phyloP scores from a whole-genome alignment of 2,797 vertebrate genomes.

The Bufotes viridis region DNA sequence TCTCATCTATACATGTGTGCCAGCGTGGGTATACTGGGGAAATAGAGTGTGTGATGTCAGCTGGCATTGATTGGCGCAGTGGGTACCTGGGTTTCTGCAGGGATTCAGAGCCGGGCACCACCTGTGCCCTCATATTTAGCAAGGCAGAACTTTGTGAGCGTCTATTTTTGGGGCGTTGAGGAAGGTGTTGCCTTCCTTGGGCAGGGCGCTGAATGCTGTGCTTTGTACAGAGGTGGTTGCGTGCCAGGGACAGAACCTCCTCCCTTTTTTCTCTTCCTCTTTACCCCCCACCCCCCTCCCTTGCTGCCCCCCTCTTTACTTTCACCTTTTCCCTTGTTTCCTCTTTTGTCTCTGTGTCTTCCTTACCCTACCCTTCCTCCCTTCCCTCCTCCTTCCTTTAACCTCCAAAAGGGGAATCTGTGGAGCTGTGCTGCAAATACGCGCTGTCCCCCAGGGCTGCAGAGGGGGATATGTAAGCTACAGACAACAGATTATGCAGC shows the following conservation, averaged over 20 bases:
- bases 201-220: slow-evolving; percentile 16
- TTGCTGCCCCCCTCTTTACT: slow-evolving; percentile 15
- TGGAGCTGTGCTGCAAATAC: slow-evolving; percentile 91
- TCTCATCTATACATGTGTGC: not conserved
- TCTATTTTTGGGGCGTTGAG: slow-evolving; percentile 24
- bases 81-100: not conserved
- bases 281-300: not conserved
- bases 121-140: not conserved
- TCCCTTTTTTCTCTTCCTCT: slow-evolving; percentile 8
- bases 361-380: slow-evolving; percentile 5
- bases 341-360: slow-evolving; percentile 21
- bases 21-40: not conserved
- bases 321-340: slow-evolving; percentile 39
- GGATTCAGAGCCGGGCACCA: not conserved
- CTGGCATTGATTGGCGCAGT: not conserved
- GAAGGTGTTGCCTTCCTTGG: slow-evolving; percentile 15
- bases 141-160: not conserved
- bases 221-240: slow-evolving; percentile 32
- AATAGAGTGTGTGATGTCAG: not conserved
- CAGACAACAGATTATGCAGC: not conserved
- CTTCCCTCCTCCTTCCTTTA: slow-evolving; percentile 70
- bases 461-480: slow-evolving; percentile 14
- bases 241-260: slow-evolving; percentile 33
- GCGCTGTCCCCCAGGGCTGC: slow-evolving; percentile 21
- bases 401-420: slow-evolving; percentile 88